Evolutionary conservation across 2,113 vertebrate genomes (phyloP).

Genomic region (Turdus rufiventris): DNA sequence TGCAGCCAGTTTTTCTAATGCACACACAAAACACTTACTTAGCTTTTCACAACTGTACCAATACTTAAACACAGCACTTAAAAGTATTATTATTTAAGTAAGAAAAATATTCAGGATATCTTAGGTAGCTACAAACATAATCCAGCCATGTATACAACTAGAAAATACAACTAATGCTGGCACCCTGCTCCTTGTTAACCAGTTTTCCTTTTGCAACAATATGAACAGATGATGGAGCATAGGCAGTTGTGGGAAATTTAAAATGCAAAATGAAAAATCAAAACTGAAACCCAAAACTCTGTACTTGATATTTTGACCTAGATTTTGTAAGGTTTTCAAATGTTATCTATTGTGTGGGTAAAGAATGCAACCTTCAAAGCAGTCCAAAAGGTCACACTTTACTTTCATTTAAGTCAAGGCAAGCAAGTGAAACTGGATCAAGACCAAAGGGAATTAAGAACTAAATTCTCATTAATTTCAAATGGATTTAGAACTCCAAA

Average conservation of each 20-base stretch:
- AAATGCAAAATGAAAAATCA: background rate
- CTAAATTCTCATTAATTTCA: conserved; percentile 41
- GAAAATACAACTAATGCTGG: background rate
- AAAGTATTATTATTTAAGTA: background rate
- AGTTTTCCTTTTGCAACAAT: background rate
- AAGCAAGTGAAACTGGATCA: conserved; percentile 23
- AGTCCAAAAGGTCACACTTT: background rate
- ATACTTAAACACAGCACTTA: background rate
- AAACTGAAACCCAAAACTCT: background rate
- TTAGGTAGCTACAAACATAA: background rate
- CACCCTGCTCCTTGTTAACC: background rate
- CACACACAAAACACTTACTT: conserved; percentile 18
- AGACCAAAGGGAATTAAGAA: conserved; percentile 29
- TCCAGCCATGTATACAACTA: background rate
- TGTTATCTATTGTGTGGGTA: background rate
- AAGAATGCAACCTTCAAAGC: background rate
- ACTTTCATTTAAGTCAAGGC: background rate
- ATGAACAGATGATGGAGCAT: background rate
- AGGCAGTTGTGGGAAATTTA: background rate
- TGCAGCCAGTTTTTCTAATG: conserved; percentile 89
- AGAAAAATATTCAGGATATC: background rate
- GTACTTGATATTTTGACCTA: background rate
- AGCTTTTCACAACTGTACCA: background rate
- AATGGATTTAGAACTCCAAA: conserved; percentile 8
- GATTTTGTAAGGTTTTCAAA: background rate